Conservation (phyloP, 2,888 invertebrate genomes). For the Cephus nigrinus region DNA sequence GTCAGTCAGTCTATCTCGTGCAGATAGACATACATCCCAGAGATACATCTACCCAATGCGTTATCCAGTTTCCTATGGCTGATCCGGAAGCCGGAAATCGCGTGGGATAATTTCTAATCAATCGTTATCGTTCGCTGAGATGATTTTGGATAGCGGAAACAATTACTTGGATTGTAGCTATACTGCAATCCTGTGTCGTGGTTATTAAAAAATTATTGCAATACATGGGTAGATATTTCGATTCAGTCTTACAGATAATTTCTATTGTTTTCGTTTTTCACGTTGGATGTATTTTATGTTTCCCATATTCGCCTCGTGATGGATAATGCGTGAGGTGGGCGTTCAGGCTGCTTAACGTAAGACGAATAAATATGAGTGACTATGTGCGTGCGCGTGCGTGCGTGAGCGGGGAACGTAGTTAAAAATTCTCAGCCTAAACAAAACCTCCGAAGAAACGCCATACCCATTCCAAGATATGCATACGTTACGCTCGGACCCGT, state of each 20-base stretch:
- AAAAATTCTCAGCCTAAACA: conserved; percentile 3
- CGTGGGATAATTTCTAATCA: no score
- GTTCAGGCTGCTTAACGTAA: background rate
- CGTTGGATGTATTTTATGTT: no score
- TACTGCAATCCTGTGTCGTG: no score
- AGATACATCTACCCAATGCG: background rate
- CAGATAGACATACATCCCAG: background rate
- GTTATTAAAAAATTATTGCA: no score
- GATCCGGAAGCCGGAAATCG: no score
- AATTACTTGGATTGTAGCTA: no score
- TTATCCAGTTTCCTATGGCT: background rate
- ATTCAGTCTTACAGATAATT: no score
- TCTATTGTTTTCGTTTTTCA: no score
- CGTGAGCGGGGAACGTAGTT: background rate
- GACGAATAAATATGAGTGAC: no score
- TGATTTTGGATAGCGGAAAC: no score
- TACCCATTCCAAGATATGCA: conserved; percentile 1
- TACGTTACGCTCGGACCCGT: conserved; percentile 4
- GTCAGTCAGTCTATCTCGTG: background rate
- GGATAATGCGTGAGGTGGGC: background rate
- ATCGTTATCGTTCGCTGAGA: no score
- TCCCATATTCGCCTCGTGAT: background rate
- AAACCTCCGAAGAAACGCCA: background rate
- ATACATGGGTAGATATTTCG: no score
- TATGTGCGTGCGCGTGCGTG: background rate